A percentile compares a stretch with the other conserved stretches of the same genome.
Conservation (phyloP, 1,140 invertebrate species). For the Drosophila ohnishii region DNA sequence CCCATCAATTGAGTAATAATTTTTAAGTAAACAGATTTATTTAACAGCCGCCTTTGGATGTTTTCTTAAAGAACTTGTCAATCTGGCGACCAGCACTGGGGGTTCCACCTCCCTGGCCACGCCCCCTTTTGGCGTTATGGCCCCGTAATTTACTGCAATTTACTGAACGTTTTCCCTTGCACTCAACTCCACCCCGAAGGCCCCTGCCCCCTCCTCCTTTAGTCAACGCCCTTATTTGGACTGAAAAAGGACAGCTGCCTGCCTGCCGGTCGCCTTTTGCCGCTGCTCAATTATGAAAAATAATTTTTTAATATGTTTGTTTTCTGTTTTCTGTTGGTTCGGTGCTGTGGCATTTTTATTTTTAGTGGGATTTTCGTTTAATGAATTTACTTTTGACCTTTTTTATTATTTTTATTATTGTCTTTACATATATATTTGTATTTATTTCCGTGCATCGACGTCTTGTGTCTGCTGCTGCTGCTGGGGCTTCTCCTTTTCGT, state of each 20-base stretch:
- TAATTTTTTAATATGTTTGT: conserved; percentile 73
- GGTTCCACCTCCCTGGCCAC: conserved; percentile 30
- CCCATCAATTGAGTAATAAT: conserved; percentile 28
- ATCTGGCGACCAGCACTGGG: conserved; percentile 23
- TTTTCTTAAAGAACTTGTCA: conserved; percentile 44
- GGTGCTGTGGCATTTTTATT: conserved; percentile 14
- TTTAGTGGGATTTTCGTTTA: conserved; percentile 60
- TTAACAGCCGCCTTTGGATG: conserved; percentile 12
- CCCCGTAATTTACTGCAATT: conserved; percentile 68
- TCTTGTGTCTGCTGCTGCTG: conserved; percentile 19
- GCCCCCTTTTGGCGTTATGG: conserved; percentile 37
- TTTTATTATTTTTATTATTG: conserved; percentile 27
- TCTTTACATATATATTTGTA: conserved; percentile 34
- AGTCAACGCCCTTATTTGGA: conserved; percentile 38
- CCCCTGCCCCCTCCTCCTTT: neutral
- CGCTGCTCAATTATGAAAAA: conserved; percentile 69
- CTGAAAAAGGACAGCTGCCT: conserved; percentile 41
- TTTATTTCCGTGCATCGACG: conserved; percentile 43
- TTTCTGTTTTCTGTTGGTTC: conserved; percentile 43
- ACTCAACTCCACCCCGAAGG: conserved; percentile 2
- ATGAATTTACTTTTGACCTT: conserved; percentile 59
- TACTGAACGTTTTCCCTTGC: conserved; percentile 59
- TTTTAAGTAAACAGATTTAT: conserved; percentile 18
- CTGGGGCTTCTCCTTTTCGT: conserved; percentile 7
- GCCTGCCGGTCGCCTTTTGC: conserved; percentile 35